A percentile compares a stretch with the other conserved stretches of the same genome.
These are phyloP conservation scores for Arizona elegans DNA, from an alignment of 2,113 vertebrate species.

Conservation along the genomic window DNA sequence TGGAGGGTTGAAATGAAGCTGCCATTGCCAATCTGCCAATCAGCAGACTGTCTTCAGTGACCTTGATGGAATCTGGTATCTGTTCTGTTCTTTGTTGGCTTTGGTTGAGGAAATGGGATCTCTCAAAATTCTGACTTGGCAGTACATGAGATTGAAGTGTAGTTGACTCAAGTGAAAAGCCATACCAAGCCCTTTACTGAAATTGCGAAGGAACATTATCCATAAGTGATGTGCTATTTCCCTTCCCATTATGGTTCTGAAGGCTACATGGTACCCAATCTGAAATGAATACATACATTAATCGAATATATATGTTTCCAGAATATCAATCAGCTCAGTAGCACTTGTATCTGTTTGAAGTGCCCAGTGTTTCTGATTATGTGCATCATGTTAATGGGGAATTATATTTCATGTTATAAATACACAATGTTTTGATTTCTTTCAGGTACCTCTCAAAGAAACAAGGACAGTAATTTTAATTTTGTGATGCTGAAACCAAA, in stretches of 20 bases:
- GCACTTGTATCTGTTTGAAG: background rate
- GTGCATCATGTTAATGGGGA: background rate
- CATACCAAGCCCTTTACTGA: background rate
- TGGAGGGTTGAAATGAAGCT: background rate
- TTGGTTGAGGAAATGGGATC: background rate
- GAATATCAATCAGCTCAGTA: background rate
- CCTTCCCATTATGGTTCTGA: background rate
- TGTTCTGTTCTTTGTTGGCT: background rate
- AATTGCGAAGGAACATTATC: background rate
- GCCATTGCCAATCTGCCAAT: background rate
- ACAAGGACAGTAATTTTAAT: constrained; percentile 83
- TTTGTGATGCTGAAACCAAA: constrained; percentile 57
- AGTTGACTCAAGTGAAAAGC: background rate
- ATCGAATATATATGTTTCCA: background rate
- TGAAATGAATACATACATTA: background rate
- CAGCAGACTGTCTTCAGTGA: background rate
- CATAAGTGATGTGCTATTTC: background rate
- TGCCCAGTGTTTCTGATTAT: background rate
- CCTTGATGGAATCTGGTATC: background rate
- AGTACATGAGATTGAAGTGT: background rate
- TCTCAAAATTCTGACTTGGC: constrained; percentile 14
- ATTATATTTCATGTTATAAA: background rate
- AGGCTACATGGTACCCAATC: background rate
- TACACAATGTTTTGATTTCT: constrained; percentile 51
- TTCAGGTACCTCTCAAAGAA: constrained; percentile 94